A percentile compares a stretch with the other conserved stretches of the same genome.
These are phyloP conservation scores for Penelope pileata DNA, from an alignment of 2,113 vertebrate genomes.

Conservation along the genomic window DNA sequence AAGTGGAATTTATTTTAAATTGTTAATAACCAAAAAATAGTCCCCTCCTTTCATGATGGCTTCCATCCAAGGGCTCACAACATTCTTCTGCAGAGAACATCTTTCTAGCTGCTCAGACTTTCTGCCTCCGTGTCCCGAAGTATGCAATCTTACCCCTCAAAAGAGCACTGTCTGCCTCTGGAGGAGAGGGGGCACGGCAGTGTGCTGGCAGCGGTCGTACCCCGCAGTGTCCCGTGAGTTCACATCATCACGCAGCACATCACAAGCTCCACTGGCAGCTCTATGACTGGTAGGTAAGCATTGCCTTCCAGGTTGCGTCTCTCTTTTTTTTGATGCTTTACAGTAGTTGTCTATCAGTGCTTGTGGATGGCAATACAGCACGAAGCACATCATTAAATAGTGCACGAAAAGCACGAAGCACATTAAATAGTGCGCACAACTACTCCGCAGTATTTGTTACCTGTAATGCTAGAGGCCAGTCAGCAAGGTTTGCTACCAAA, in stretches of 20 bases:
- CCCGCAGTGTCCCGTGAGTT: too few species aligned
- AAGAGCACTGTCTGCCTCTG: too few species aligned
- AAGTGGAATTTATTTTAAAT: background rate
- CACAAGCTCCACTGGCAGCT: background rate
- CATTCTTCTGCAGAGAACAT: background rate
- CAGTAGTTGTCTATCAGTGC: background rate
- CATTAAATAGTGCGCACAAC: background rate
- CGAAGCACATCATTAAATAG: background rate
- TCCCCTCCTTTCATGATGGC: background rate
- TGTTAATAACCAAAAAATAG: background rate
- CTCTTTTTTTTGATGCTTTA: background rate
- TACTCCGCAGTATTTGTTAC: background rate
- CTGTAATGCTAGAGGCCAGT: background rate
- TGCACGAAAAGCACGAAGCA: too few species aligned
- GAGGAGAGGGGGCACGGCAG: too few species aligned
- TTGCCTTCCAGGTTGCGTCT: background rate
- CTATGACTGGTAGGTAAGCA: background rate
- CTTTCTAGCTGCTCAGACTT: background rate
- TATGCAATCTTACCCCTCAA: background rate
- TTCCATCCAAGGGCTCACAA: background rate
- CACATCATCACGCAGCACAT: too few species aligned
- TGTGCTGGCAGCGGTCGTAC: too few species aligned
- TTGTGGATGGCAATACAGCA: background rate
- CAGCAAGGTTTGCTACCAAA: accelerated
- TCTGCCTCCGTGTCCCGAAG: background rate